Evolutionary conservation across 1,140 invertebrate species (phyloP), one percentile per base, ranked within the genome.

Genomic region (Delia radicum): DNA sequence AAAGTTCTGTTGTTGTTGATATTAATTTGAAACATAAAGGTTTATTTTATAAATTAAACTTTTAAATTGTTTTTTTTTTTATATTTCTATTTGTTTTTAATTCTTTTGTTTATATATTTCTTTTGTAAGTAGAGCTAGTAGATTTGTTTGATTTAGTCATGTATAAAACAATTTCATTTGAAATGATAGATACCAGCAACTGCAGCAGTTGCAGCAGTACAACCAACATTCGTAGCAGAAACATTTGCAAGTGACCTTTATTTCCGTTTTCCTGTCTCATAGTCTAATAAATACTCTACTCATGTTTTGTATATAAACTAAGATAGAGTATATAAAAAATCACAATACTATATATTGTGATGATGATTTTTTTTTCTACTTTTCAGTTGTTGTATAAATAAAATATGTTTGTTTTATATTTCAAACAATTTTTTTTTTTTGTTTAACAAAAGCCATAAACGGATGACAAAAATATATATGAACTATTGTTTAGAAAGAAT

Each of bases 241-340:
- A 21, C 48, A 55, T 55, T 55, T 55, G 48, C 48, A 55, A 55
- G 48, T 55, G 48, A 55, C 48, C 48, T 55, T 55, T 55, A 21
- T 55, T 55, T 18, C 48, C n/a, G 18, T 55, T 55, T 55, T 18
- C 48, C 24, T 55, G n/a, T 55, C 48, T 55, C 48, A 55, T 55
- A 55, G 48, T 55, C 48, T 55, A 55, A 55, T 55, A 55, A 55
- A 55, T 55, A 55, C 48, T 21, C n/a, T n/a, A n/a, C n/a, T n/a
- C n/a, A n/a, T n/a, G n/a, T n/a, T n/a, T n/a, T n/a, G n/a, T n/a
- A n/a, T n/a, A n/a, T n/a, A n/a, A n/a, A n/a, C n/a, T n/a, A n/a
- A n/a, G n/a, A n/a, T n/a, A n/a, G n/a, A n/a, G n/a, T n/a, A n/a
- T n/a, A n/a, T n/a, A n/a, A n/a, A n/a, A n/a, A n/a, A n/a, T n/a